Base-by-base conservation (phyloP, 2,888 invertebrate genomes). In the Stratiomys singularior region DNA sequence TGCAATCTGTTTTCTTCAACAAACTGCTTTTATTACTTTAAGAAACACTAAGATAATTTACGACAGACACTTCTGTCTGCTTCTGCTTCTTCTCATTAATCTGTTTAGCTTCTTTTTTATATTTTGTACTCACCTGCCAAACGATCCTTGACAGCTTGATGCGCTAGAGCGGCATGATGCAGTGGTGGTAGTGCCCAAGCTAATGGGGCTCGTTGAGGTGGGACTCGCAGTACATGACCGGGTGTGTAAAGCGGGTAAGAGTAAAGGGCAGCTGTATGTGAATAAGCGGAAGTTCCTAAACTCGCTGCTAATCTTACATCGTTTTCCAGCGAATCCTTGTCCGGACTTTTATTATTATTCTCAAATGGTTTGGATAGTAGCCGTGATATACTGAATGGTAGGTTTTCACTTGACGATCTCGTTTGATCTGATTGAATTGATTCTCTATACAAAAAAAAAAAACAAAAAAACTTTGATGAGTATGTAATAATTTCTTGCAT, bases 301-400 rank as follows among this genome's bases (percentile, higher is more conserved):
- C 86, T 87, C 76, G 86, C 85, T 79, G 85, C 85, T 82, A 87
- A 81, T 81, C 87, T 87, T 28, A 80, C 80, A 47, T 87, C 87
- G 64, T 86, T 85, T 78, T 87, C 87, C 44, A 83, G 82, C 47
- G 86, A 81, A 79, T 88, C 87, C 80, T 86, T 86, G 78, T 87
- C 87, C 3, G 84, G 84, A 76, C 83, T 83, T 80, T 84, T 83
- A 81, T 85, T 85, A 78, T 85, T 86, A 71, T 92, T 91, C 81
- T 92, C 93, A 82, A 92, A 92, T 81, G 92, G 92, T 87, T 93
- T 93, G n/a, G 93, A 93, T 83, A 94, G 88, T 83, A 94, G 89
- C 83, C 94, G 90, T 46, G 94, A 94, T 89, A 94, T 94, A 87
- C 94, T 94, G 88, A 94, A 94, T 78, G 94, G 93, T 82, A 94